These are phyloP conservation scores for Calephelis nemesis DNA, from an alignment of 1,140 invertebrate species.

Conservation along the genomic window DNA sequence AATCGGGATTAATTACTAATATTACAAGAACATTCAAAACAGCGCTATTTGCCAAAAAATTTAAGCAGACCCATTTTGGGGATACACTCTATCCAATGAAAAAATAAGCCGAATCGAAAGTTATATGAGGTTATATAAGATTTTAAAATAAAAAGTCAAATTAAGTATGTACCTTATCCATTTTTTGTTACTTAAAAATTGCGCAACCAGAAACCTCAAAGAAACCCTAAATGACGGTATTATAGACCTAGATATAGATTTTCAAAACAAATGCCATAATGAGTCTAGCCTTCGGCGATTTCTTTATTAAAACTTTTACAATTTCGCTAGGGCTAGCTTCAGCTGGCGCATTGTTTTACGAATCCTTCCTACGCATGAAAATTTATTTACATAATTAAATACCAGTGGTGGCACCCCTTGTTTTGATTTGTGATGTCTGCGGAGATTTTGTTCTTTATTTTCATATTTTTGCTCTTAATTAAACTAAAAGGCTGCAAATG, in stretches of 20 bases:
- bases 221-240: background rate
- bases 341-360: constrained; percentile 71
- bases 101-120: too few species aligned
- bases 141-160: background rate
- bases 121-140: too few species aligned
- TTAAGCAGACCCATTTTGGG: too few species aligned
- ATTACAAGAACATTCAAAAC: too few species aligned
- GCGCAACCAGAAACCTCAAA: background rate
- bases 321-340: constrained; percentile 52
- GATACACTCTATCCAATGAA: too few species aligned
- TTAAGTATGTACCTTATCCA: background rate
- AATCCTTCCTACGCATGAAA: constrained; percentile 69
- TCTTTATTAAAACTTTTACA: constrained; percentile 68
- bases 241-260: background rate
- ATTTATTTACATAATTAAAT: constrained; percentile 77
- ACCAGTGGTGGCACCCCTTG: constrained; percentile 54
- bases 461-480: constrained; percentile 71
- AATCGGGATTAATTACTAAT: too few species aligned
- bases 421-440: constrained; percentile 71
- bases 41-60: too few species aligned
- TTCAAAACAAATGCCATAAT: constrained; percentile 9
- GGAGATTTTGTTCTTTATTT: constrained; percentile 61
- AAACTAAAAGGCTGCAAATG: constrained; percentile 37
- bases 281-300: constrained; percentile 51
- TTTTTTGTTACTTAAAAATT: background rate